These are phyloP conservation scores for Beroe forskalii DNA, from an alignment of 37 sponge, comb jelly and placozoan species.

Conservation along the genomic window DNA sequence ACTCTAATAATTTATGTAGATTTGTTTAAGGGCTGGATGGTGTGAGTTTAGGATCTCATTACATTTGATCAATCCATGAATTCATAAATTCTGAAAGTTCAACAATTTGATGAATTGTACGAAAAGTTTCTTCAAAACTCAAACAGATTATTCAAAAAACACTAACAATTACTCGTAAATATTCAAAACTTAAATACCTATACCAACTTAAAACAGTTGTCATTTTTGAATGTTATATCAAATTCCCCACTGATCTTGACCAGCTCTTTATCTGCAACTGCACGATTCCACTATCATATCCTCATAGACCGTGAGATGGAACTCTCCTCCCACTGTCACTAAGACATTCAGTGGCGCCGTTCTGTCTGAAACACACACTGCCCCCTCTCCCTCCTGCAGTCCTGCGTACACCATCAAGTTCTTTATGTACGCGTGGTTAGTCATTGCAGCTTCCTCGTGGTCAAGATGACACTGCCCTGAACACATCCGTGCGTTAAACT, in stretches of 20 bases:
- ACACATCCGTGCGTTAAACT: neutral
- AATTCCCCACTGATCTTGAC: neutral
- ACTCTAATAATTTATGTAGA: no score
- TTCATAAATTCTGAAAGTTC: no score
- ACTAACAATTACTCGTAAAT: no score
- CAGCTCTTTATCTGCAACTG: constrained; percentile 3
- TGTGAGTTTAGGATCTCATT: no score
- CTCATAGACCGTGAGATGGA: constrained; percentile 17
- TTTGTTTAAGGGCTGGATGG: no score
- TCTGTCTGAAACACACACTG: neutral
- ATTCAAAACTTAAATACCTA: no score
- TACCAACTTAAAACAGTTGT: constrained; percentile 34
- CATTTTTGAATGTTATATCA: neutral
- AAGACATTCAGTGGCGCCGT: neutral
- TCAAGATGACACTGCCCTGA: constrained; percentile 8
- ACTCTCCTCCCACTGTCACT: neutral
- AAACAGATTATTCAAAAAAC: no score
- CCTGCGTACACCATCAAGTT: neutral
- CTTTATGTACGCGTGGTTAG: constrained; percentile 7
- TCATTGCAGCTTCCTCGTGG: constrained; percentile 8
- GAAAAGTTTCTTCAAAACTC: no score
- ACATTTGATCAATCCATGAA: no score
- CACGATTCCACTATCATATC: constrained; percentile 3
- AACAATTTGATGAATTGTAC: no score
- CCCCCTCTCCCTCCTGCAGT: neutral